A percentile compares a stretch with the other conserved stretches of the same genome.
Conservation (phyloP, 2,888 invertebrate genomes). For the Platycnemis pennipes region DNA sequence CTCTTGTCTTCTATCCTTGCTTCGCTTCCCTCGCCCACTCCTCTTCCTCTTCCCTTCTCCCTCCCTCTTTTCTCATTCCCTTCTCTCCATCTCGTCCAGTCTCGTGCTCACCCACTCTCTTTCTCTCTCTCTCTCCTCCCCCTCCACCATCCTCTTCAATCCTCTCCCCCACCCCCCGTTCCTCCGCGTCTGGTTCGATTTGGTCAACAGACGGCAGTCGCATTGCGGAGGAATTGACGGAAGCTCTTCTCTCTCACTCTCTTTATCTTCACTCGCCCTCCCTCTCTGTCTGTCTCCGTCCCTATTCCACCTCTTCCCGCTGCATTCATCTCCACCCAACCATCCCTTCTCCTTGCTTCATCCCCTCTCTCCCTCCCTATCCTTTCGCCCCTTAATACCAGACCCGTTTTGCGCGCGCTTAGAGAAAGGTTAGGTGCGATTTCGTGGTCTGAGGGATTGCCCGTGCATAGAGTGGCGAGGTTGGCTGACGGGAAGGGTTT, state of each 20-base stretch:
- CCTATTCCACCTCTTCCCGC: not conserved
- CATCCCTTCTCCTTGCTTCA: too few species aligned
- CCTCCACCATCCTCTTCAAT: not conserved
- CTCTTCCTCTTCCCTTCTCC: not conserved
- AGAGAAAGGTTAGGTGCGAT: not conserved
- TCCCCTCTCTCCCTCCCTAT: not conserved
- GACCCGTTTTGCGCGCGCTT: not conserved
- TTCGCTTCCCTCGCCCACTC: not conserved
- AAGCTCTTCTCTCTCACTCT: not conserved
- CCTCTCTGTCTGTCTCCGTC: not conserved
- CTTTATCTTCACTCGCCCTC: not conserved
- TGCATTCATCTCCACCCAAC: not conserved
- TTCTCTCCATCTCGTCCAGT: not conserved
- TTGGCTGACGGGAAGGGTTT: too few species aligned
- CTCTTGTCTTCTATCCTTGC: not conserved
- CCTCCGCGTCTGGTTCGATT: slow-evolving; percentile 63
- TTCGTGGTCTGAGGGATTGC: not conserved
- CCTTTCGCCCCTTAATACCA: not conserved
- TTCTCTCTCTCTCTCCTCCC: not conserved
- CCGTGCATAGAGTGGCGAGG: too few species aligned
- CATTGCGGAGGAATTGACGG: slow-evolving; percentile 67
- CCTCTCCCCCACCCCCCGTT: not conserved
- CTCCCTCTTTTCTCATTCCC: not conserved
- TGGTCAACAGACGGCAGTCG: slow-evolving; percentile 67
- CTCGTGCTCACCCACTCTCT: not conserved